Evolutionary conservation across 2,113 vertebrate species (phyloP).

Genomic region (Amphiprion ocellaris): DNA sequence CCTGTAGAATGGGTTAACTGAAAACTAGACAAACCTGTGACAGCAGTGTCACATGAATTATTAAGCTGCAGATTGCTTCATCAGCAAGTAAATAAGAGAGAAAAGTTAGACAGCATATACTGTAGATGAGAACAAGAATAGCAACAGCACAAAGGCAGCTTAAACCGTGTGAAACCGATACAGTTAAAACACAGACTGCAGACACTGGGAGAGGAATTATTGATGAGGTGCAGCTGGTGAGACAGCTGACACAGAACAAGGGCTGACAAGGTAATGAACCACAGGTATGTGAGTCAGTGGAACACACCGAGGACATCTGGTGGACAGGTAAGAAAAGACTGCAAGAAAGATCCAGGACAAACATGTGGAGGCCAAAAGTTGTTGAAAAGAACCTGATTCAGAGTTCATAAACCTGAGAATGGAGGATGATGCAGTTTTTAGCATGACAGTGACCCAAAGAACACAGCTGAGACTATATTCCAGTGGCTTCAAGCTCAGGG

Average conservation of each 20-base stretch:
- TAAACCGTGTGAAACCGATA: conserved; percentile 37
- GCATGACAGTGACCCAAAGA: no score
- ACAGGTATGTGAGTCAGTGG: neutral
- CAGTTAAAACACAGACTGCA: conserved; percentile 7
- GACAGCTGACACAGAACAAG: neutral
- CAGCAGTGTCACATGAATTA: conserved; percentile 32
- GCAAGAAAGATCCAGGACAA: neutral
- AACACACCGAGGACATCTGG: conserved; percentile 32
- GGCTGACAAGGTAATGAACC: neutral
- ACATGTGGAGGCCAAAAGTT: no score
- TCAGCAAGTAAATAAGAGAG: neutral
- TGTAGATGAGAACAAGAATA: conserved; percentile 11
- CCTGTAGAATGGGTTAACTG: no score
- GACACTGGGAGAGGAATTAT: conserved; percentile 31
- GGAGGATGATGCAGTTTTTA: no score
- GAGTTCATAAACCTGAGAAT: no score
- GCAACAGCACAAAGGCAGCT: conserved; percentile 16
- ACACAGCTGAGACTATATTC: no score
- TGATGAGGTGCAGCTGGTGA: conserved; percentile 30
- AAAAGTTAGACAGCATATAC: neutral
- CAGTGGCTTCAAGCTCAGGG: no score
- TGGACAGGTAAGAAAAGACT: conserved; percentile 30
- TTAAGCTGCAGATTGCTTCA: conserved; percentile 9
- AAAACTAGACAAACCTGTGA: neutral
- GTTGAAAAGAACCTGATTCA: no score